A percentile compares a stretch with the other conserved stretches of the same genome.
Conservation (phyloP, 2,797 vertebrate genomes). For the Cyclopterus lumpus region DNA sequence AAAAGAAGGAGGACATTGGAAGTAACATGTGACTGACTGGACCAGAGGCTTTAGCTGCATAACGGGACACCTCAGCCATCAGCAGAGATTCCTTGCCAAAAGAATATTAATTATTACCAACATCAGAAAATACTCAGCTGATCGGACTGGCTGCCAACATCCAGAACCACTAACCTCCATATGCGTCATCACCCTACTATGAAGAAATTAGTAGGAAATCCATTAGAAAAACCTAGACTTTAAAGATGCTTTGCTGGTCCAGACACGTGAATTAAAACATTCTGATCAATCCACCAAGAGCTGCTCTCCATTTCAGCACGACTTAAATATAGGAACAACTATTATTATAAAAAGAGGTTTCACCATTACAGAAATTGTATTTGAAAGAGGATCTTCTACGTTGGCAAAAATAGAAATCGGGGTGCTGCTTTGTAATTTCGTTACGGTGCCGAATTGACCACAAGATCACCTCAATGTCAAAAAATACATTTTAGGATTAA, state of each 20-base stretch:
- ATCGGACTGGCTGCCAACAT: background rate
- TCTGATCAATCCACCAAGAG: background rate
- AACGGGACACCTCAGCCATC: conserved; percentile 20
- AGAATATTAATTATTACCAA: background rate
- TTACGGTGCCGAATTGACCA: background rate
- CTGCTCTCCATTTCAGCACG: background rate
- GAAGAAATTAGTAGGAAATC: background rate
- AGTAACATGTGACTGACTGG: conserved; percentile 29
- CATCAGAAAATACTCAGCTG: background rate
- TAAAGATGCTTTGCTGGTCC: background rate
- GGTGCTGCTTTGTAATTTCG: background rate
- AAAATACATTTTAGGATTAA: background rate
- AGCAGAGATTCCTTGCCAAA: conserved; percentile 3
- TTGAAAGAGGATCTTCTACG: too few relatives aligned
- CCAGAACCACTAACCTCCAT: background rate
- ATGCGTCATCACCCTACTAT: too few relatives aligned
- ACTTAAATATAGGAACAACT: background rate
- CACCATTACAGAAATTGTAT: too few relatives aligned
- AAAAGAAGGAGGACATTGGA: background rate
- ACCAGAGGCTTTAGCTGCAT: background rate
- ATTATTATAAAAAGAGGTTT: background rate
- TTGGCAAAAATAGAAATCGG: too few relatives aligned
- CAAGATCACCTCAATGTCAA: background rate
- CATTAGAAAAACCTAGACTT: background rate
- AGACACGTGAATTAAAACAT: too few relatives aligned